phyloP scores from a whole-genome alignment of 2,113 vertebrate species.

The Actenoides hombroni region DNA sequence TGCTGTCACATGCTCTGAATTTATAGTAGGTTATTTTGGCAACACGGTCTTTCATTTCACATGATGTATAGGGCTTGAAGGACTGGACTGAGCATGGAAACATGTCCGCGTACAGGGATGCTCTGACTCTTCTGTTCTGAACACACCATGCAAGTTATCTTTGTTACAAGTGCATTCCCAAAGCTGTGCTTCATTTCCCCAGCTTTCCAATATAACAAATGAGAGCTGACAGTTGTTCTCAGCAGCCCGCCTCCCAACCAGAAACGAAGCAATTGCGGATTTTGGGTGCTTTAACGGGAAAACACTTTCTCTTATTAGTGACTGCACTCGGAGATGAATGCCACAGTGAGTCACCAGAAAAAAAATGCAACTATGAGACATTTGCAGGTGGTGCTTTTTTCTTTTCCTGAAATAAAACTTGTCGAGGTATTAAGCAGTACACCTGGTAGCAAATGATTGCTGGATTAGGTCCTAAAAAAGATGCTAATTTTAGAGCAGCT shows the following conservation, averaged over 20 bases:
- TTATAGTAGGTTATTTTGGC: not conserved
- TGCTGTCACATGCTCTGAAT: not conserved
- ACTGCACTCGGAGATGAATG: not conserved
- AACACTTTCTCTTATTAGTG: not conserved
- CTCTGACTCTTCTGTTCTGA: not conserved
- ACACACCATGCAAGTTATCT: not conserved
- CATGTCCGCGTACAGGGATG: not conserved
- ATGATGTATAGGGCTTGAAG: not conserved
- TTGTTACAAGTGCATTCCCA: not conserved
- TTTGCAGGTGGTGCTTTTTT: not conserved
- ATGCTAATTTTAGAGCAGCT: not conserved
- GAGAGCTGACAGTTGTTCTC: not conserved
- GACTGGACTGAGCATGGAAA: not conserved
- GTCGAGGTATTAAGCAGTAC: not conserved
- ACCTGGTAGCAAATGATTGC: not conserved
- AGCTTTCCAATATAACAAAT: not conserved
- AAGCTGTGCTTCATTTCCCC: not conserved
- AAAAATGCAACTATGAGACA: not conserved
- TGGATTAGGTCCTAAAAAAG: slow-evolving; percentile 7
- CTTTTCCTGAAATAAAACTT: not conserved
- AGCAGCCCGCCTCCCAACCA: not conserved
- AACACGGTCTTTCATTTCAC: not conserved
- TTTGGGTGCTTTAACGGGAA: not conserved
- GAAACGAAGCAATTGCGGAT: not conserved
- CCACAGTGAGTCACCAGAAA: not conserved